Evolutionary conservation across 2,113 vertebrate genomes (phyloP).

Genomic region (Progne subis): DNA sequence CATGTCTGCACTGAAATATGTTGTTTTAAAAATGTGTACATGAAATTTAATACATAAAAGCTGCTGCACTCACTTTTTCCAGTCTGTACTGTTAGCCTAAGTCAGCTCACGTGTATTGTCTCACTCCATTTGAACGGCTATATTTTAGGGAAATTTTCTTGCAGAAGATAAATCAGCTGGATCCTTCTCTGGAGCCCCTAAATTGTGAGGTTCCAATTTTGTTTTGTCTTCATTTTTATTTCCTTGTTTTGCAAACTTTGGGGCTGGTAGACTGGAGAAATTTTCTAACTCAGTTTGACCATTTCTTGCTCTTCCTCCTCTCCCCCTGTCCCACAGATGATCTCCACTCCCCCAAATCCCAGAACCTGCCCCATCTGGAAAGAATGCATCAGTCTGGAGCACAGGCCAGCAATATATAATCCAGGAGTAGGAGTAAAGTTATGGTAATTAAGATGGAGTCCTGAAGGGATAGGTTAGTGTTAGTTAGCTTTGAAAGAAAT

Average conservation of each 20-base stretch:
- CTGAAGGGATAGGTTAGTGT: background rate
- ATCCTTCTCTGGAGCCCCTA: background rate
- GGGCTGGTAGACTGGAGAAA: background rate
- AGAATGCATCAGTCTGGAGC: background rate
- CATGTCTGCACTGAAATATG: background rate
- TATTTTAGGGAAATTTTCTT: background rate
- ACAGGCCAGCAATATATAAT: background rate
- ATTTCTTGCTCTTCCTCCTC: background rate
- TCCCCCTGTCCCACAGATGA: rapidly evolving
- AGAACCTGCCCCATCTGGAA: background rate
- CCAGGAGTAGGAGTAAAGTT: background rate
- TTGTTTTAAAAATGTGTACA: background rate
- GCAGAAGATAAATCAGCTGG: background rate
- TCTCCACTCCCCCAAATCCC: background rate
- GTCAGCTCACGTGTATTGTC: background rate
- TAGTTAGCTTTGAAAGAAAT: constrained; percentile 40
- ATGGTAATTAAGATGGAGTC: constrained; percentile 6
- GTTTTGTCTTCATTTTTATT: background rate
- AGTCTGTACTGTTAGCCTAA: background rate
- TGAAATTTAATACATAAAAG: background rate
- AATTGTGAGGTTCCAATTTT: background rate
- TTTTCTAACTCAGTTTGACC: background rate
- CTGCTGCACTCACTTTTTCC: background rate
- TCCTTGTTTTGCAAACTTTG: background rate
- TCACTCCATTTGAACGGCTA: background rate